Evolutionary conservation across 1,140 invertebrate genomes (phyloP).

Genomic region (Pantala flavescens): DNA sequence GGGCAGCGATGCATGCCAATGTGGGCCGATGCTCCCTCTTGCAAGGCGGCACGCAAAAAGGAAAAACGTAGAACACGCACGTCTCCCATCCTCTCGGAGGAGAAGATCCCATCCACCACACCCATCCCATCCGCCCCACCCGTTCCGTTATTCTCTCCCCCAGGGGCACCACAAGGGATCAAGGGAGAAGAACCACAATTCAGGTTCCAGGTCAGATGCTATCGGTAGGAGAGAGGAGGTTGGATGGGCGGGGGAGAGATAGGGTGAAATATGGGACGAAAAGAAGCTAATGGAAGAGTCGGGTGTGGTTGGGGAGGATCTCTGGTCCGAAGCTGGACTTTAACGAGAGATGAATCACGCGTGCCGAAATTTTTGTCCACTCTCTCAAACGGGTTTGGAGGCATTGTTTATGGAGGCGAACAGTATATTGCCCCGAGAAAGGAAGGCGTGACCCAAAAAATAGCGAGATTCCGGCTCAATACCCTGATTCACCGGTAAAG

Average conservation of each 20-base stretch:
- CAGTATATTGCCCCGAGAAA: too few relatives aligned
- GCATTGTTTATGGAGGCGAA: too few relatives aligned
- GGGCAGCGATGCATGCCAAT: not conserved
- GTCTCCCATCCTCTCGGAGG: too few relatives aligned
- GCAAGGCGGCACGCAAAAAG: not conserved
- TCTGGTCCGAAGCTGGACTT: too few relatives aligned
- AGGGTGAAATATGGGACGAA: not conserved
- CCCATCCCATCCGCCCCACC: not conserved
- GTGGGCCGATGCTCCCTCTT: not conserved
- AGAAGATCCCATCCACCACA: not conserved
- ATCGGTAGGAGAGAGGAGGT: not conserved
- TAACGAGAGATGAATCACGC: too few relatives aligned
- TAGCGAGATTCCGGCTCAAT: too few relatives aligned
- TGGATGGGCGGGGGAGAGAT: not conserved
- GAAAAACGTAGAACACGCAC: not conserved
- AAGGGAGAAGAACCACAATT: not conserved
- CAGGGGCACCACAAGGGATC: not conserved
- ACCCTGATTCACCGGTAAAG: too few relatives aligned
- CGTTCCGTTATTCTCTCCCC: not conserved
- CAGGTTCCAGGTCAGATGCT: constrained; percentile 7
- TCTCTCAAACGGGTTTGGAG: too few relatives aligned
- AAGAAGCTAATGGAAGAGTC: not conserved
- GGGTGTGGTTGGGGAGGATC: not conserved
- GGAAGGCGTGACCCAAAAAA: too few relatives aligned
- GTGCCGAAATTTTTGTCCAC: too few relatives aligned